phyloP scores from a whole-genome alignment of 2,888 invertebrate species.

The Rhodophaea formosa region DNA sequence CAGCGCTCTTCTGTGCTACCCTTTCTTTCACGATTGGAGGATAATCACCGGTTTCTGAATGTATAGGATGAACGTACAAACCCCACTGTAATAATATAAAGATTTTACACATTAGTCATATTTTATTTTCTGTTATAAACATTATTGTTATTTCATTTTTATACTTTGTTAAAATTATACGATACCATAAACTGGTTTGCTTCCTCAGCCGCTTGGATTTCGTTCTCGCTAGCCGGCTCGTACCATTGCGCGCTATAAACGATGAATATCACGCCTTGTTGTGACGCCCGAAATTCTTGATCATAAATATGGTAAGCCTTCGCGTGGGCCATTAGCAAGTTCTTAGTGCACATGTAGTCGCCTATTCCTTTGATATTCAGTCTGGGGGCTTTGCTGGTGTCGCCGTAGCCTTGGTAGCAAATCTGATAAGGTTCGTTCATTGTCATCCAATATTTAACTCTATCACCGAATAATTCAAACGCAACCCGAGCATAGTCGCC shows the following conservation, averaged over 20 bases:
- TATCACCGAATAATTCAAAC: constrained; percentile 64
- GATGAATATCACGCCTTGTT: constrained; percentile 59
- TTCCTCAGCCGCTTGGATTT: constrained; percentile 62
- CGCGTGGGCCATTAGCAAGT: constrained; percentile 78
- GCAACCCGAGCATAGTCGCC: constrained; percentile 60
- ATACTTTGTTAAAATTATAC: neutral
- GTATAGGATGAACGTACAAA: constrained; percentile 82
- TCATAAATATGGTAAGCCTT: constrained; percentile 59
- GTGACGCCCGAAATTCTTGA: constrained; percentile 49
- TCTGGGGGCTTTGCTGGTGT: constrained; percentile 41
- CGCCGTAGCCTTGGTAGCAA: constrained; percentile 64
- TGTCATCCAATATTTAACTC: constrained; percentile 77
- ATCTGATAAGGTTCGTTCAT: constrained; percentile 75
- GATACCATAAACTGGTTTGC: neutral
- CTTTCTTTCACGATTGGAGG: constrained; percentile 79
- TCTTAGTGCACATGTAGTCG: constrained; percentile 71
- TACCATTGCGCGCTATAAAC: constrained; percentile 78
- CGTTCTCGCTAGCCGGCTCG: constrained; percentile 65
- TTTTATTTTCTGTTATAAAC: no score
- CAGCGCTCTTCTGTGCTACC: constrained; percentile 73
- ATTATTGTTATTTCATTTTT: no score
- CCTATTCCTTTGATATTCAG: constrained; percentile 60
- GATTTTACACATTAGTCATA: neutral
- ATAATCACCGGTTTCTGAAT: constrained; percentile 80
- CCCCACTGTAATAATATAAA: constrained; percentile 60